Evolutionary conservation across 2,888 invertebrate species (phyloP).

Genomic region (Apotomis capreana): DNA sequence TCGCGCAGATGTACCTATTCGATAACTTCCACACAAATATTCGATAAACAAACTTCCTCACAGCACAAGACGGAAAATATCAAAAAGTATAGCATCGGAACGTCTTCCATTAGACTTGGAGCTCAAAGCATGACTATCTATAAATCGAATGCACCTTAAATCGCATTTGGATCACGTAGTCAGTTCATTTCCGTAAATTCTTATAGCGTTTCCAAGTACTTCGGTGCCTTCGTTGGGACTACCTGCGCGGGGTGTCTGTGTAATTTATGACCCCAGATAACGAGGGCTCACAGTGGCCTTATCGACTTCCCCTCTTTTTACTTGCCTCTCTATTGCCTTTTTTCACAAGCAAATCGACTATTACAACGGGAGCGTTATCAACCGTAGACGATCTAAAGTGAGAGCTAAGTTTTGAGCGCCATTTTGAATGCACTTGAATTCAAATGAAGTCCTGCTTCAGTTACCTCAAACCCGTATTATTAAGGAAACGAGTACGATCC

Average conservation of each 20-base stretch:
- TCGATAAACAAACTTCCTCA: neutral
- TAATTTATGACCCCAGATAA: constrained; percentile 82
- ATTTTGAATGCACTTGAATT: constrained; percentile 33
- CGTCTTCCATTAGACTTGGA: constrained; percentile 19
- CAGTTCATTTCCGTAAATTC: constrained; percentile 78
- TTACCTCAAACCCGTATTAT: neutral
- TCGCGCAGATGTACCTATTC: constrained; percentile 12
- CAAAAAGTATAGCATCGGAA: neutral
- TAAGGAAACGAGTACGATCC: neutral
- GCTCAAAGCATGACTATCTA: constrained; percentile 42
- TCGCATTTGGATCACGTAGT: constrained; percentile 83
- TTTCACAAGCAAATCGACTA: constrained; percentile 76
- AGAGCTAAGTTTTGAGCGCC: constrained; percentile 54
- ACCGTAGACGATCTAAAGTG: constrained; percentile 64
- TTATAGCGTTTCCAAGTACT: constrained; percentile 68
- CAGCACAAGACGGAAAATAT: neutral
- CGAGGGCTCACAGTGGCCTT: constrained; percentile 80
- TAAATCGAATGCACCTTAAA: constrained; percentile 78
- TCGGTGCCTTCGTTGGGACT: constrained; percentile 60
- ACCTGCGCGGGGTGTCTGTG: constrained; percentile 78
- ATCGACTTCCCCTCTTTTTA: constrained; percentile 78
- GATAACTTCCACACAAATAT: neutral
- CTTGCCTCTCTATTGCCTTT: constrained; percentile 70
- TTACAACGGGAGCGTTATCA: constrained; percentile 67
- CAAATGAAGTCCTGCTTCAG: constrained; percentile 26